Conservation (phyloP, 2,113 vertebrate species). For the Raja brachyura region DNA sequence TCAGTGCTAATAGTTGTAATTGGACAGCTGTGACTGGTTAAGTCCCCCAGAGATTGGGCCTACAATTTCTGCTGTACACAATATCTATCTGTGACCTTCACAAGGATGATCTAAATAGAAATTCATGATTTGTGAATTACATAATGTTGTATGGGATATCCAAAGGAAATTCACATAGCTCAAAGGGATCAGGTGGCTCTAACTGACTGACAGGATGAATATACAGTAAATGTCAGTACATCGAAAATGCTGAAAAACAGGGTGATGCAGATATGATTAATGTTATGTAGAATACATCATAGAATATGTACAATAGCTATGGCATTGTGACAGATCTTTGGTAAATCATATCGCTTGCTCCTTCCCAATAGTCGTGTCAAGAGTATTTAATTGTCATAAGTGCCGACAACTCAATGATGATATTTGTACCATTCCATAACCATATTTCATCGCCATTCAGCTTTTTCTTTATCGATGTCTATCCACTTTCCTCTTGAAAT, state of each 20-base stretch:
- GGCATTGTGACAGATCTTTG: neutral
- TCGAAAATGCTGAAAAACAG: neutral
- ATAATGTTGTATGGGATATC: neutral
- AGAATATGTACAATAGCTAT: neutral
- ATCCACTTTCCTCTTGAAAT: neutral
- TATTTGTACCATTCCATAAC: too few species aligned
- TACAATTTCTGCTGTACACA: neutral
- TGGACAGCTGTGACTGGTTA: neutral
- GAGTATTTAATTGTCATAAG: too few species aligned
- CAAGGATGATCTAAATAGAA: neutral
- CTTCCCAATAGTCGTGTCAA: too few species aligned
- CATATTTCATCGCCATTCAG: neutral
- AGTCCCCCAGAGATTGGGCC: neutral
- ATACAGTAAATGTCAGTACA: too few species aligned
- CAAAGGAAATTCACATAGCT: neutral
- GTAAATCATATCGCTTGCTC: neutral
- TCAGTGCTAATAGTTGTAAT: neutral
- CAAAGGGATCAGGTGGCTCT: neutral
- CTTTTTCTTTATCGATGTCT: neutral
- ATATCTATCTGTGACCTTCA: neutral
- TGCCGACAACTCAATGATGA: too few species aligned
- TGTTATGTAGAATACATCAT: neutral
- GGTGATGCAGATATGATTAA: neutral
- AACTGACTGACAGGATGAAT: neutral
- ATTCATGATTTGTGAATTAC: too few species aligned